Conservation (phyloP, 2,797 vertebrate genomes). For the Darevskia mixta region DNA sequence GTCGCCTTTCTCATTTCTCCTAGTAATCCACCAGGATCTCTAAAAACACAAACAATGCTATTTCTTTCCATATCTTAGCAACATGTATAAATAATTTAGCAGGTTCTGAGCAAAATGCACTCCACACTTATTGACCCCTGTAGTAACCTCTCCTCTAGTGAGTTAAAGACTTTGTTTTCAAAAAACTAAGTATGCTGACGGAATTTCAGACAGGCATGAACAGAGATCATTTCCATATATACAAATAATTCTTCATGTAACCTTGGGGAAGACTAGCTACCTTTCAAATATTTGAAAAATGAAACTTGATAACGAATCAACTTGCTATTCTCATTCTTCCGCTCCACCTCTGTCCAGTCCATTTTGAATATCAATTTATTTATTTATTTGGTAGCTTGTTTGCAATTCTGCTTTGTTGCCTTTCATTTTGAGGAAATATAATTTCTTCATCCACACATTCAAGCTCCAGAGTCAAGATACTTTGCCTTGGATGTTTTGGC, state of each 20-base stretch:
- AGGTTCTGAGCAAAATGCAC: not conserved
- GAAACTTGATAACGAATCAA: not conserved
- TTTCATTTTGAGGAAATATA: not conserved
- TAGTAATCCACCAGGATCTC: constrained; percentile 27
- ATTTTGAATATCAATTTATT: not conserved
- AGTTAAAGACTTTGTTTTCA: not conserved
- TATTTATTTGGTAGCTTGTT: not conserved
- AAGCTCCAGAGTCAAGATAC: not conserved
- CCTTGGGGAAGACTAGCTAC: not conserved
- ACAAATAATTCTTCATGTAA: not conserved
- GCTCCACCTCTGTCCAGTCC: rapidly evolving
- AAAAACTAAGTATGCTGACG: constrained; percentile 1
- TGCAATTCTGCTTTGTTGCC: not conserved
- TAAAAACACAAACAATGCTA: constrained; percentile 10
- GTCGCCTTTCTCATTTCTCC: not conserved
- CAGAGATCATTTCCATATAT: rapidly evolving
- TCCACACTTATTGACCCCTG: constrained; percentile 11
- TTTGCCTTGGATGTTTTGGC: not conserved
- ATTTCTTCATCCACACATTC: not conserved
- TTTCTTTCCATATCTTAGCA: constrained; percentile 33
- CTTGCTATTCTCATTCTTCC: not conserved
- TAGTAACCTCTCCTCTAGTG: constrained; percentile 13
- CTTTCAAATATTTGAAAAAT: not conserved
- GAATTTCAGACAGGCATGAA: not conserved
- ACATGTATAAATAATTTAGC: constrained; percentile 33